These are phyloP conservation scores for Mythimna lalbum DNA, from an alignment of 2,888 invertebrate species.

Conservation along the genomic window DNA sequence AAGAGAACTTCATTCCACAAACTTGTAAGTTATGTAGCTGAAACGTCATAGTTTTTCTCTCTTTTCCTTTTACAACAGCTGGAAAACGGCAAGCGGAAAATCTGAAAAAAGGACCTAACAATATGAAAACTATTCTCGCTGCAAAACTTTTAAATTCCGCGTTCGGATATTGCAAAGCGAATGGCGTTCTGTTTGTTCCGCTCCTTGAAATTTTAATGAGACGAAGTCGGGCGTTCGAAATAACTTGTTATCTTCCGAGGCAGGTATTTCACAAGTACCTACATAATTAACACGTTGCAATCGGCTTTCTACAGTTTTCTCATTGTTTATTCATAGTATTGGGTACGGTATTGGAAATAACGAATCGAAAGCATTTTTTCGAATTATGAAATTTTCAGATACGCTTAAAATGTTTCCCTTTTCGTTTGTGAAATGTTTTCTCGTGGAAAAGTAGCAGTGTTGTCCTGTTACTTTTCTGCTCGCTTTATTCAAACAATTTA, in stretches of 20 bases:
- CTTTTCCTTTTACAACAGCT: constrained; percentile 49
- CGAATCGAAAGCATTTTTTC: not conserved
- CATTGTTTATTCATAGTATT: constrained; percentile 33
- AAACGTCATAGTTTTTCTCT: constrained; percentile 20
- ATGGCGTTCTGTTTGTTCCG: constrained; percentile 70
- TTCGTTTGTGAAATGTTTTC: not conserved
- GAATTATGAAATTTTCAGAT: not conserved
- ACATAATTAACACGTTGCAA: constrained; percentile 54
- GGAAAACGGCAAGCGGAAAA: constrained; percentile 55
- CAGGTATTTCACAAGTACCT: constrained; percentile 54
- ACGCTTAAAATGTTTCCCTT: not conserved
- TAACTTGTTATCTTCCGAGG: constrained; percentile 55
- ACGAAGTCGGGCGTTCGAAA: constrained; percentile 64
- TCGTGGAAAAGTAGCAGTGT: not conserved
- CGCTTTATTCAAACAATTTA: too few relatives aligned
- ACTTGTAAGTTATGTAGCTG: constrained; percentile 38
- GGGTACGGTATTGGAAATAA: constrained; percentile 29
- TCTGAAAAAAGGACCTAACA: constrained; percentile 57
- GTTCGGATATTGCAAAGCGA: constrained; percentile 73
- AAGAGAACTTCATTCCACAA: constrained; percentile 28
- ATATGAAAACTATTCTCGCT: constrained; percentile 64
- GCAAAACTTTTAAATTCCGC: constrained; percentile 73
- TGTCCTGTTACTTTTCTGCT: not conserved
- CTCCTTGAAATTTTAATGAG: constrained; percentile 78
- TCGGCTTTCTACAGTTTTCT: constrained; percentile 47